phyloP scores from a whole-genome alignment of 2,113 vertebrate species.

The Megalops atlanticus region DNA sequence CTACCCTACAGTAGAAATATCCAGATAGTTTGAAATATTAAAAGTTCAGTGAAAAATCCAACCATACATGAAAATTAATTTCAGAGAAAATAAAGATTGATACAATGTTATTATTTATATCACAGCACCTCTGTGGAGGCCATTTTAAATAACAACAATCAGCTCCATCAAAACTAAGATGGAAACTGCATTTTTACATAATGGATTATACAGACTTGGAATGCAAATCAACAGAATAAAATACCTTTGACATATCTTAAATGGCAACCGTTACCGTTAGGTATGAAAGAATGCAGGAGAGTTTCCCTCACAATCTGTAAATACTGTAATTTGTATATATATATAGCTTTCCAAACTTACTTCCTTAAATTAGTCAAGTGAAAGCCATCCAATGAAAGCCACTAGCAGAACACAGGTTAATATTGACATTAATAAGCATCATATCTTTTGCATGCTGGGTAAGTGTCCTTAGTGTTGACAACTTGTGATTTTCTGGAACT shows the following conservation, averaged over 20 bases:
- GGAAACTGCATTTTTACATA: too few species aligned
- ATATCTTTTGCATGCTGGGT: not conserved
- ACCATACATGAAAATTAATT: too few species aligned
- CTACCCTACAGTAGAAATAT: not conserved
- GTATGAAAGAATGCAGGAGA: too few species aligned
- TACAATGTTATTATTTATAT: not conserved
- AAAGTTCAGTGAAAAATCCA: too few species aligned
- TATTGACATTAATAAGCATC: not conserved
- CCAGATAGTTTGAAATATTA: not conserved
- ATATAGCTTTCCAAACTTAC: not conserved
- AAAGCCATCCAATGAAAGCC: not conserved
- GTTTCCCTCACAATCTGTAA: too few species aligned
- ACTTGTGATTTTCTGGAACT: not conserved
- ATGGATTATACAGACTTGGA: too few species aligned
- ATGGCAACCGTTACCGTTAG: too few species aligned
- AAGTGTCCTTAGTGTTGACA: not conserved
- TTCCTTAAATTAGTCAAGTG: not conserved
- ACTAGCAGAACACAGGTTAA: too few species aligned
- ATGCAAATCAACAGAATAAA: too few species aligned
- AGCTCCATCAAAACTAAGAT: not conserved
- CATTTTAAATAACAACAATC: slow-evolving; percentile 19
- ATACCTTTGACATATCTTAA: too few species aligned
- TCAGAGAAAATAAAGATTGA: not conserved
- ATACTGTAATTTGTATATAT: too few species aligned
- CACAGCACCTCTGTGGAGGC: not conserved